These are phyloP conservation scores for Mylabris sibirica DNA, from an alignment of 2,888 invertebrate genomes.

Conservation along the genomic window DNA sequence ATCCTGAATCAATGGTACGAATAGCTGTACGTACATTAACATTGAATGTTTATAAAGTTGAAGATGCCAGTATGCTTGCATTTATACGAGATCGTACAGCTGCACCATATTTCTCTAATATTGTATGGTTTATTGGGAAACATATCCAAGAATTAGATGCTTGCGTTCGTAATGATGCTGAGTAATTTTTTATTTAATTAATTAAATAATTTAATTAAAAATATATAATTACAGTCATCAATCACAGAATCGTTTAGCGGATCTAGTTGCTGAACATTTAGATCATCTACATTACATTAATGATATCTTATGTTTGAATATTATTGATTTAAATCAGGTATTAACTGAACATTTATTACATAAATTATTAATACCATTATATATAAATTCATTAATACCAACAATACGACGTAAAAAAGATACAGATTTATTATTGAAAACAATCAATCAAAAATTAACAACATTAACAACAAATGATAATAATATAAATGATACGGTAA, in stretches of 20 bases:
- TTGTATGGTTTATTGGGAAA: conserved; percentile 99
- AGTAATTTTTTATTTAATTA: conserved; percentile 70
- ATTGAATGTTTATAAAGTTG: conserved; percentile 94
- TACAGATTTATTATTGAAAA: conserved; percentile 69
- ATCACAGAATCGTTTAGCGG: conserved; percentile 88
- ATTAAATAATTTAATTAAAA: conserved; percentile 12
- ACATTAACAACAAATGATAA: conserved; percentile 43
- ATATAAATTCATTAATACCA: conserved; percentile 83
- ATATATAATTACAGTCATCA: conserved; percentile 74
- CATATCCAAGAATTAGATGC: conserved; percentile 95
- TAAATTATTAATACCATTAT: conserved; percentile 90
- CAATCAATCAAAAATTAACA: conserved; percentile 66
- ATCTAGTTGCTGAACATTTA: conserved; percentile 95
- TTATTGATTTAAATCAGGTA: conserved; percentile 91
- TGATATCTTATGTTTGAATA: conserved; percentile 92
- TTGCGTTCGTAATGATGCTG: conserved; percentile 93
- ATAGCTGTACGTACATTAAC: conserved; percentile 98
- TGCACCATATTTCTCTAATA: conserved; percentile 97
- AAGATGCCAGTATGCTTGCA: conserved; percentile 92
- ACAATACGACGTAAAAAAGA: conserved; percentile 61
- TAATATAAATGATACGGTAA: conserved; percentile 43
- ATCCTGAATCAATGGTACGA: conserved; percentile 98
- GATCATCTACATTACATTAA: conserved; percentile 98
- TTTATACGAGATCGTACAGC: conserved; percentile 97
- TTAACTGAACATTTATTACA: conserved; percentile 93